Base-by-base conservation (phyloP, 2,113 vertebrate genomes). In the Eidolon helvum region DNA sequence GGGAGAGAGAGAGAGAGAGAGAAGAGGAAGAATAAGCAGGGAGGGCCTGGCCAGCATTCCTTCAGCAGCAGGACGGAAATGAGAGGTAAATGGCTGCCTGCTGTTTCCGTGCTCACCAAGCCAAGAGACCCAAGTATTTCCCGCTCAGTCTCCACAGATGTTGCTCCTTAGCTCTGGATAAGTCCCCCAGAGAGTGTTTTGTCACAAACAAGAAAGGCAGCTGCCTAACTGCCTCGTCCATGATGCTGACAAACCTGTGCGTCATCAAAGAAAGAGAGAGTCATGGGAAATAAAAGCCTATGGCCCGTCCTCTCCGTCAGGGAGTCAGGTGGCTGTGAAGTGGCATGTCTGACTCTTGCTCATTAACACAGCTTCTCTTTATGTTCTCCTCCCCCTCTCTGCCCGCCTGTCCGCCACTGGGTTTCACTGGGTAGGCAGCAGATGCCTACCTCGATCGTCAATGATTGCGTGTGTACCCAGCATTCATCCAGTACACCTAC, bases 221-320 rank as follows among this genome's bases (percentile, higher is more conserved):
- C 55, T 77, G 69, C 9, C 7, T 38, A 43, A 87, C 43, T 74
- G 40, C 45, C 63, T 2, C 1, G 66, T 68, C 38, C 66, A 53
- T 18, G 61, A 72, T 91, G 86, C 55, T 93, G 94, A 95, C 86
- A 79, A 82, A 88, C 50, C 35, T n/a, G 61, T 72, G 45, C 83
- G 89, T 87, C 96, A 96, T 93, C 94, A 96, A 83, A 95, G 92
- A 92, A 79, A 95, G 83, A 94, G 88, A 92, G 94, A 87, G 69
- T 87, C 89, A 48, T 61, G 59, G 10, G 10, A 93, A 95, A 91
- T 48, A 38, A 87, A 90, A 88, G 71, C 78, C 19, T 50, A 21
- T 88, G 71, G 75, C 19, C 84, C 87, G 45, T 19, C 50, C 57
- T 90, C 61, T 63, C 43, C 26, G 28, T 48, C 72, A 57, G 55